Percentiles rank a stretch among this genome's conserved stretches.
phyloP scores from a whole-genome alignment of 1,140 invertebrate species.

The Drosophila equinoxialis region DNA sequence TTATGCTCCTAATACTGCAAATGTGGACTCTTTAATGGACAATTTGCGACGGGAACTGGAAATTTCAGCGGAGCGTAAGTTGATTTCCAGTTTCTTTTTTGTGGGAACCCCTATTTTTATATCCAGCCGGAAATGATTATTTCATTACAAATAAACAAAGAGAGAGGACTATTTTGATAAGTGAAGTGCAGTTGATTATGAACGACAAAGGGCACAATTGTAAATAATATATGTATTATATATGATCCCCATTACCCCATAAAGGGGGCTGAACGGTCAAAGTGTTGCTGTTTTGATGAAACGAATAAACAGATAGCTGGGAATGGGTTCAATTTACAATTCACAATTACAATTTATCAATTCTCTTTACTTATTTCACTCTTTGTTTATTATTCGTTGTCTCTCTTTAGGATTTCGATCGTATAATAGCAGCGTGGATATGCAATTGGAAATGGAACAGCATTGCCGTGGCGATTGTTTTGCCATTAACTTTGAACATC shows the following conservation, averaged over 20 bases:
- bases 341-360: too few relatives aligned
- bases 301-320: too few relatives aligned
- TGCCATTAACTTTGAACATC: conserved; percentile 52
- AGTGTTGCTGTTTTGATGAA: too few relatives aligned
- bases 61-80: conserved; percentile 75
- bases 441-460: conserved; percentile 69
- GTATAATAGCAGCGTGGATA: conserved; percentile 62
- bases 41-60: conserved; percentile 72
- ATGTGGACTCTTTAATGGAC: conserved; percentile 73
- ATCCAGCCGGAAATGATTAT: neutral
- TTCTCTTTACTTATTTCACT: neutral
- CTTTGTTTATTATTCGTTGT: neutral
- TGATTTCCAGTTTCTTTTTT: neutral
- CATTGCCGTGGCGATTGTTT: conserved; percentile 58
- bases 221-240: too few relatives aligned
- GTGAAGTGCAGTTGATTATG: too few relatives aligned
- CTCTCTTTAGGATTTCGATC: conserved; percentile 35
- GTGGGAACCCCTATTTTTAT: neutral
- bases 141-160: neutral
- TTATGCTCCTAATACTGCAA: conserved; percentile 75
- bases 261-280: too few relatives aligned
- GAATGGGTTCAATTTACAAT: too few relatives aligned
- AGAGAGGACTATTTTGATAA: too few relatives aligned
- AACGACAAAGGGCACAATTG: too few relatives aligned
- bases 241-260: too few relatives aligned